Base-by-base conservation (phyloP, 2,888 invertebrate genomes). In the Apocheima hispidaria region DNA sequence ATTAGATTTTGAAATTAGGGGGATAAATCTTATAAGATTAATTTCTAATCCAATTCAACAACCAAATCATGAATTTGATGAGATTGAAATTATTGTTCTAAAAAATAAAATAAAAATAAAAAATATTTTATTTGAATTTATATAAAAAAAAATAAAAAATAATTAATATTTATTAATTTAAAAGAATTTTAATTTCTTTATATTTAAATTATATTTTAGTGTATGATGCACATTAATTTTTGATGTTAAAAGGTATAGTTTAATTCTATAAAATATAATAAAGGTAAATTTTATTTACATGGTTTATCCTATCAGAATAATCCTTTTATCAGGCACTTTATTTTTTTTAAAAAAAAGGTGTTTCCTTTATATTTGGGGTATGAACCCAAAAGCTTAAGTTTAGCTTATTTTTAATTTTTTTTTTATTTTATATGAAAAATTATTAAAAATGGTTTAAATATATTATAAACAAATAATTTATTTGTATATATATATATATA, bases 31-130 rank as follows among this genome's bases (percentile, higher is more conserved):
- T 74, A 95, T 79, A 71, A 94, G 72, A 87, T 95, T 95, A 86
- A 94, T 94, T 93, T 95, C 94, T 91, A 95, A 82, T 0, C 94
- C 94, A 86, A 94, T 93, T 93, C 94, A 95, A 80, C 87, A 86
- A 0, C 88, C 87, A 77, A 89, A 77, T 80, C 88, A 88, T 26
- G 88, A 87, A 63, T 87, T 87, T 9, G 86, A 77, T 0, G 87
- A 86, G 71, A 88, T 85, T 30, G 87, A 83, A 70, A 86, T 86
- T 80, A 88, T 69, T 49, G 84, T 86, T 63, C 94, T 90, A 70
- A 92, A 84, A 80, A 94, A 87, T 84, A 94, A 73, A 66, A 93
- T 86, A 87, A 94, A 85, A 56, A 87, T 77, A 72, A 86, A 85
- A 71, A 93, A 83, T 88, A 94, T 94, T 86, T 94, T 81, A 81